Base-by-base conservation (phyloP, 2,888 invertebrate species). In the Caenorhabditis japonica region DNA sequence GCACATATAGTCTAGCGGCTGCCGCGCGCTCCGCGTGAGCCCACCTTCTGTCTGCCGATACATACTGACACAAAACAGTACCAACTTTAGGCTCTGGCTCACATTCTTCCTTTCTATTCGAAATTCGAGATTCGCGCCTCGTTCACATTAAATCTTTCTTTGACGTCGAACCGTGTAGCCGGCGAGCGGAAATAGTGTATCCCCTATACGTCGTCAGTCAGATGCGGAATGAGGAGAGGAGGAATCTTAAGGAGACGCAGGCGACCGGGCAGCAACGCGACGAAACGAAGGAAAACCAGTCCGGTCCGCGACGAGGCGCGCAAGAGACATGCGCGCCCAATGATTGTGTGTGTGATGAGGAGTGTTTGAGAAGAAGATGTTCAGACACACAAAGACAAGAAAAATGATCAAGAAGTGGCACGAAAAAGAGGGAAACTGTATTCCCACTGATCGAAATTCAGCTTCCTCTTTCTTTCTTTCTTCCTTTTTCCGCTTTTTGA, bases 1-100 rank as follows among this genome's bases (percentile, higher is more conserved):
- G 10, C 61, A 61, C 33, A 49, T 15, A 39, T 34, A 64, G 43
- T 64, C 55, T 39, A 52, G 61, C 43, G 30, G 56, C 56, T 56
- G 44, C 44, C 34, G 56, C 34, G 64, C 34, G 53, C 56, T 25
- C 36, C 19, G 64, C 64, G 56, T 49, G 62, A 62, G 39, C 62
- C 53, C 27, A 46, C 61, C 25, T 60, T 38, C 30, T 60, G 21
- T 53, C 62, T 44, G 44, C 27, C 36, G 8, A 38, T 53, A 34
- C 64, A 39, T n/a, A n/a, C n/a, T n/a, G n/a, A n/a, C 55, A 64
- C 49, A 64, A 64, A 47, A 55, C 55, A 64, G 56, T 64, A 64
- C 64, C 56, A 64, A 64, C 46, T 41, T 55, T 30, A 17, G 38
- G 55, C 33, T 47, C 55, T n/a, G n/a, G n/a, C n/a, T 21, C 27